These are phyloP conservation scores for Lycophotia porphyrea DNA, from an alignment of 2,888 invertebrate genomes.

Conservation along the genomic window DNA sequence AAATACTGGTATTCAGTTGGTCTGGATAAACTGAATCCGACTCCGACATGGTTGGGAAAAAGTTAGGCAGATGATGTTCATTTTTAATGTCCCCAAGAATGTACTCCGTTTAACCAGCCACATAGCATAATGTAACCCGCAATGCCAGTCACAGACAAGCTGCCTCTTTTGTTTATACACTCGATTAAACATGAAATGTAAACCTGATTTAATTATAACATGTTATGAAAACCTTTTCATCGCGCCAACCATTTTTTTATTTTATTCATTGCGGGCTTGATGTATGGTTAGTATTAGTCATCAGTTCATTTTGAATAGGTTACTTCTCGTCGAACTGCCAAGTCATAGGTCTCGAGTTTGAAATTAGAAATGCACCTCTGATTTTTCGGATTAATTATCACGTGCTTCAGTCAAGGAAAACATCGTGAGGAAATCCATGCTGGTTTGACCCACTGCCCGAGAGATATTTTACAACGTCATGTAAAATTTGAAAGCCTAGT, in stretches of 20 bases:
- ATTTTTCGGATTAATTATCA: background rate
- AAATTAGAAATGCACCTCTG: background rate
- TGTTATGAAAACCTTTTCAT: constrained; percentile 49
- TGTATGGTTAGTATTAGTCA: background rate
- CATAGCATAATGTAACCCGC: constrained; percentile 13
- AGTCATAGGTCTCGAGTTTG: background rate
- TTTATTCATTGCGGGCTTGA: constrained; percentile 6
- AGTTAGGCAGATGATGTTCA: background rate
- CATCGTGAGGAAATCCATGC: too few species aligned
- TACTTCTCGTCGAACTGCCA: background rate
- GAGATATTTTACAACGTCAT: background rate
- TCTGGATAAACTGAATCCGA: background rate
- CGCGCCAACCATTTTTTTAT: constrained; percentile 29
- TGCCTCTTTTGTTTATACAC: constrained; percentile 46
- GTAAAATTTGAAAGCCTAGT: too few species aligned
- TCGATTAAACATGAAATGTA: constrained; percentile 61
- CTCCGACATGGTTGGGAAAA: background rate
- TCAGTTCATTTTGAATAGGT: background rate
- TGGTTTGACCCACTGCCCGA: too few species aligned
- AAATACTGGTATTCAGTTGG: too few species aligned
- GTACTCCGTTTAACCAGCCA: background rate
- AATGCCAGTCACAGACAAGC: constrained; percentile 31
- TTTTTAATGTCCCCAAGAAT: background rate
- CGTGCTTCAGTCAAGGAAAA: background rate
- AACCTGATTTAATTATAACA: constrained; percentile 56